Evolutionary conservation across 2,797 vertebrate species (phyloP).

Genomic region (Acropternis orthonyx): DNA sequence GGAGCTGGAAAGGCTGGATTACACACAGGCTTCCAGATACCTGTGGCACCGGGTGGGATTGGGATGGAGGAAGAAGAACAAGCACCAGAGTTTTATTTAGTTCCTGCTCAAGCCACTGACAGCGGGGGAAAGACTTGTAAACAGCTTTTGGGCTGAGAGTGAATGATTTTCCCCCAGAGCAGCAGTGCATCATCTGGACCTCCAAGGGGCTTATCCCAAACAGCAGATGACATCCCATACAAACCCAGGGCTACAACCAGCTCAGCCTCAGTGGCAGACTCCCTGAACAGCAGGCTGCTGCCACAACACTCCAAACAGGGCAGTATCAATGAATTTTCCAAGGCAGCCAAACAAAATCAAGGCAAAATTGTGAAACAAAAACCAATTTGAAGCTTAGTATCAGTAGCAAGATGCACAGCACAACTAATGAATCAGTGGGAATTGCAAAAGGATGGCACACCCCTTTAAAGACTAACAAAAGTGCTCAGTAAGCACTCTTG

Average conservation of each 20-base stretch:
- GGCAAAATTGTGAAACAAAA: not conserved
- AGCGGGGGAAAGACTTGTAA: not conserved
- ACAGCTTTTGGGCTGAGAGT: not conserved
- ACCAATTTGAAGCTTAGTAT: not conserved
- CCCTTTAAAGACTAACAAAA: not conserved
- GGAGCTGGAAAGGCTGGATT: not conserved
- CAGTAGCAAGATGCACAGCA: not conserved
- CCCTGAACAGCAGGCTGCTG: not conserved
- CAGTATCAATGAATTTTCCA: not conserved
- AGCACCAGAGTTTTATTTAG: not conserved
- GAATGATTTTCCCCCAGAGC: not conserved
- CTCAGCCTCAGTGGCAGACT: not conserved
- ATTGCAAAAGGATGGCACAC: not conserved
- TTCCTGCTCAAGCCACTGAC: not conserved
- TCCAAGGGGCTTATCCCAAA: not conserved
- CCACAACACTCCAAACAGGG: accelerated
- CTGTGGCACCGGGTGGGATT: not conserved
- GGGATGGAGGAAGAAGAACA: not conserved
- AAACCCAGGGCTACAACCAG: not conserved
- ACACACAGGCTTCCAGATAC: not conserved
- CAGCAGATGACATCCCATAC: accelerated
- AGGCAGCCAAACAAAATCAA: not conserved
- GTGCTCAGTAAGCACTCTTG: not conserved
- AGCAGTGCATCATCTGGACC: not conserved
- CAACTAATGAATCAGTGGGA: not conserved